phyloP scores from a whole-genome alignment of 2,888 invertebrate genomes.

The Trachelus tabidus region DNA sequence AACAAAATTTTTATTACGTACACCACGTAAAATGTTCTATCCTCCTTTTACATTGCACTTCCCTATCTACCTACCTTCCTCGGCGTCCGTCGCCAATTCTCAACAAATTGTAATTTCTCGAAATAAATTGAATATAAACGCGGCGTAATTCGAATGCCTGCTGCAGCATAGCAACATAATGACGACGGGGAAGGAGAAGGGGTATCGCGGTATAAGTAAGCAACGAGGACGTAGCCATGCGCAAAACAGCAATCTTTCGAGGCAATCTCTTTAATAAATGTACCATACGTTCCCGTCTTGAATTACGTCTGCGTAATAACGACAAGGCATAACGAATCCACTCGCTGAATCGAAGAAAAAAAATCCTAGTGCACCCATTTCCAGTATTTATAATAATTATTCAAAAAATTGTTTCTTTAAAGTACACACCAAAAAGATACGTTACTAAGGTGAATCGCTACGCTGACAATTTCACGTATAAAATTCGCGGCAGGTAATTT shows the following conservation, averaged over 20 bases:
- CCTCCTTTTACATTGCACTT: not conserved
- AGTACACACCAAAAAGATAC: not conserved
- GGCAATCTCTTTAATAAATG: conserved; percentile 63
- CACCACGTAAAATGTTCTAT: not conserved
- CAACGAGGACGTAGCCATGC: conserved; percentile 52
- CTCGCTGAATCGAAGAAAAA: not conserved
- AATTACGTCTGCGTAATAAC: conserved; percentile 29
- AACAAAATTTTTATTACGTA: not conserved
- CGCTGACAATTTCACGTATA: not conserved
- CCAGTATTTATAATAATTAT: not conserved
- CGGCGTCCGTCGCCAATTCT: conserved; percentile 35
- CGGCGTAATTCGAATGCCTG: conserved; percentile 62
- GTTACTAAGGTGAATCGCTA: no score
- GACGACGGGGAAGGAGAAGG: conserved; percentile 42
- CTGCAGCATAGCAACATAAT: conserved; percentile 53
- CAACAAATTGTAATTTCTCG: conserved; percentile 63
- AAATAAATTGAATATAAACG: conserved; percentile 64
- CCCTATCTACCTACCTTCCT: not conserved
- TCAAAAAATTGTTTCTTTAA: not conserved
- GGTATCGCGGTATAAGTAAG: conserved; percentile 30
- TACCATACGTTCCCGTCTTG: conserved; percentile 55
- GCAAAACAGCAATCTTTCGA: conserved; percentile 62
- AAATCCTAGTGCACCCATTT: not conserved
- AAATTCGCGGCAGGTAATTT: not conserved
- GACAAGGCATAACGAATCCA: conserved; percentile 5